Evolutionary conservation across 2,888 invertebrate genomes (phyloP).

Genomic region (Nudaria mundana): DNA sequence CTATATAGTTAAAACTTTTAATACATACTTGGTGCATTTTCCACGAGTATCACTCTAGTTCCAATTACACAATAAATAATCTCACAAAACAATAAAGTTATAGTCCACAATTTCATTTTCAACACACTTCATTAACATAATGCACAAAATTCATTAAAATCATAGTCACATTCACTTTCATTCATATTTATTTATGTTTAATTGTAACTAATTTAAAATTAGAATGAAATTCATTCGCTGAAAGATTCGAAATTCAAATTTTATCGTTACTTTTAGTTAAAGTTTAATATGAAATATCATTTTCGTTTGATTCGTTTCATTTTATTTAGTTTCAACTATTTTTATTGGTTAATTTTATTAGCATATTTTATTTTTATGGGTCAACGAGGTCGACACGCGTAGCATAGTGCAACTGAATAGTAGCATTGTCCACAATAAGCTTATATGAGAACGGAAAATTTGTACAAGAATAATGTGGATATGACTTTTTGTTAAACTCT

Average conservation of each 20-base stretch:
- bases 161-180: slow-evolving; percentile 26
- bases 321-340: slow-evolving; percentile 6
- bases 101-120: slow-evolving; percentile 63
- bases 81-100: slow-evolving; percentile 48
- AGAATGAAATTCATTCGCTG: not conserved
- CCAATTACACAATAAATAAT: slow-evolving; percentile 47
- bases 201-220: not conserved
- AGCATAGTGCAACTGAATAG: slow-evolving; percentile 67
- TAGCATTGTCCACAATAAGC: slow-evolving; percentile 67
- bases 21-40: slow-evolving; percentile 75
- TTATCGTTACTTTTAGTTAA: not conserved
- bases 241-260: not conserved
- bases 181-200: slow-evolving; percentile 16
- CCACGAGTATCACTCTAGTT: slow-evolving; percentile 69
- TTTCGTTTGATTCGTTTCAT: slow-evolving; percentile 5
- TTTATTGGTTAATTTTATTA: slow-evolving; percentile 19
- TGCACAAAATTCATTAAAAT: slow-evolving; percentile 38
- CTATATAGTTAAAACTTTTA: not conserved
- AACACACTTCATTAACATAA: slow-evolving; percentile 48
- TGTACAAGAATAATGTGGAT: slow-evolving; percentile 51
- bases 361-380: slow-evolving; percentile 44
- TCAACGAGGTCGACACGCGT: slow-evolving; percentile 63
- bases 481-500: slow-evolving; percentile 7
- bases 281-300: slow-evolving; percentile 1
- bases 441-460: slow-evolving; percentile 72